phyloP scores from a whole-genome alignment of 2,797 vertebrate genomes.

The Gorsachius magnificus region DNA sequence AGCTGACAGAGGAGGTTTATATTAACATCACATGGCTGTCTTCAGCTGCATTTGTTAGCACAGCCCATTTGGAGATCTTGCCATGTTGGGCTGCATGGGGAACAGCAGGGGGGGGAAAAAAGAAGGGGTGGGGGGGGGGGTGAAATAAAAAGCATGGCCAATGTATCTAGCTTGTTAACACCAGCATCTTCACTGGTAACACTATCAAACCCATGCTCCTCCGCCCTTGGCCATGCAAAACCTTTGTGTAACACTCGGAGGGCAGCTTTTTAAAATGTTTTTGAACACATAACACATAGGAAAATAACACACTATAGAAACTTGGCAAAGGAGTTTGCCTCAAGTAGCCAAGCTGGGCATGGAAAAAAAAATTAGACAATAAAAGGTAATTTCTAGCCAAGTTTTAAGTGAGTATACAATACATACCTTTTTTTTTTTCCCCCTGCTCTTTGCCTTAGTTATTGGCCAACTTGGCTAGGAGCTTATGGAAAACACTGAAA shows the following conservation, averaged over 20 bases:
- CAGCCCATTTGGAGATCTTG: background rate
- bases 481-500: conserved; percentile 45
- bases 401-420: conserved; percentile 28
- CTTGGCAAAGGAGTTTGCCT: background rate
- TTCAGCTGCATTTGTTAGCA: background rate
- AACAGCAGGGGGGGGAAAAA: background rate
- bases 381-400: conserved; percentile 32
- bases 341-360: conserved; percentile 23
- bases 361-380: conserved; percentile 31
- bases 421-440: conserved; percentile 19
- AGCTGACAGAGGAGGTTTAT: conserved; percentile 11
- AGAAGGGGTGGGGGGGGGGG: no score
- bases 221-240: background rate
- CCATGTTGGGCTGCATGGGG: background rate
- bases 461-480: conserved; percentile 30
- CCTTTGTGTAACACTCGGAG: background rate
- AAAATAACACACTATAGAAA: background rate
- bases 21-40: background rate
- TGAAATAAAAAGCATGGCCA: background rate
- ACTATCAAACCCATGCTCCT: background rate
- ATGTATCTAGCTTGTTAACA: background rate
- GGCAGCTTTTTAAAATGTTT: background rate
- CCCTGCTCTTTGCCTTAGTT: background rate
- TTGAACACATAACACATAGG: background rate
- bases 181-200: background rate